Percentiles rank a stretch among this genome's conserved stretches.
phyloP scores from a whole-genome alignment of 1,140 invertebrate genomes.

The Amphibalanus amphitrite region DNA sequence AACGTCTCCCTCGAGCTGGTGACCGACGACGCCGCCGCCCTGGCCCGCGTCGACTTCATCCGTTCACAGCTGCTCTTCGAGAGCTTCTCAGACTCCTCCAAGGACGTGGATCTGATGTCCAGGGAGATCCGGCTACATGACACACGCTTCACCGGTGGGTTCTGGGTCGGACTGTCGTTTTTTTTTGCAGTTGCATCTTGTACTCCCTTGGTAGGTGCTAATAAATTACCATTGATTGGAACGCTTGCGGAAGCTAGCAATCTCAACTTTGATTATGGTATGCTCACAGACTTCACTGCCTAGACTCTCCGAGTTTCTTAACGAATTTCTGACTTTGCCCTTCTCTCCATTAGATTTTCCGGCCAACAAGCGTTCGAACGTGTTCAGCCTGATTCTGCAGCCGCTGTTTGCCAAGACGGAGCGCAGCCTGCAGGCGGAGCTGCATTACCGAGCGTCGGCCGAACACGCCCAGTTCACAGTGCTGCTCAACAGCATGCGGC shows the following conservation, averaged over 20 bases:
- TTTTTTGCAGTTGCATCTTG: no score
- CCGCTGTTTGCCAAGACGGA: conserved; percentile 38
- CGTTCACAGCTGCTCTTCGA: conserved; percentile 70
- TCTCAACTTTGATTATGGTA: no score
- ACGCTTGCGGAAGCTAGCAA: no score
- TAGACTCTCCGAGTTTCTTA: no score
- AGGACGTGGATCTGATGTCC: conserved; percentile 82
- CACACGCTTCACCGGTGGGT: conserved; percentile 41
- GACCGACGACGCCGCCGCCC: conserved; percentile 35
- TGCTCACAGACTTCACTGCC: no score
- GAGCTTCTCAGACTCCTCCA: conserved; percentile 64
- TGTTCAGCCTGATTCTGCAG: conserved; percentile 77
- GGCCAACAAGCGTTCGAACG: conserved; percentile 52
- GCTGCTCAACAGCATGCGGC: conserved; percentile 82
- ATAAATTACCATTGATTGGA: no score
- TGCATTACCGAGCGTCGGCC: conserved; percentile 43
- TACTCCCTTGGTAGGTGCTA: no score
- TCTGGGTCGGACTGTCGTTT: no score
- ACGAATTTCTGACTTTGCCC: no score
- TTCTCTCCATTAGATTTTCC: conserved; percentile 40
- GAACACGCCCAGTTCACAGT: conserved; percentile 63
- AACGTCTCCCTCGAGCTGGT: conserved; percentile 64
- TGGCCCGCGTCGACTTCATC: conserved; percentile 82
- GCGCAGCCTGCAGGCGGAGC: conserved; percentile 55
- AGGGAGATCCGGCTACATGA: conserved; percentile 77